These are phyloP conservation scores for Aspidapion aeneum DNA, from an alignment of 2,888 invertebrate genomes.

Conservation along the genomic window DNA sequence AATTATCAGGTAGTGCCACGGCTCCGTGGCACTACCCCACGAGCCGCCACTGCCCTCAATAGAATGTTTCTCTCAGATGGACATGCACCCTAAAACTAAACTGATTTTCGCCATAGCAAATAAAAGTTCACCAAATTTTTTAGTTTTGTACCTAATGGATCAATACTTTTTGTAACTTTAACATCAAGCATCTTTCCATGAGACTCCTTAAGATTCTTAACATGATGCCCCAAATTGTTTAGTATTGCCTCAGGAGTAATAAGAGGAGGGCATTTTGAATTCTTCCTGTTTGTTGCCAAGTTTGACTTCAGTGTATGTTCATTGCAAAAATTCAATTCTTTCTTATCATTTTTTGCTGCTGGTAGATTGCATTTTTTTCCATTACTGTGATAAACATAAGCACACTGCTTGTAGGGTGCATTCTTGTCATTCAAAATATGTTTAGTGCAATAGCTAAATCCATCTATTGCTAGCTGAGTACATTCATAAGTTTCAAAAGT, in stretches of 20 bases:
- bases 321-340: constrained; percentile 64
- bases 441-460: constrained; percentile 71
- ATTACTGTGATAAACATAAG: constrained; percentile 62
- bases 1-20: too few relatives aligned
- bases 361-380: constrained; percentile 76
- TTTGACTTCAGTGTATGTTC: constrained; percentile 67
- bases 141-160: constrained; percentile 57
- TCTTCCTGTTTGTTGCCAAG: constrained; percentile 58
- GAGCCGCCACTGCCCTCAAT: too few relatives aligned
- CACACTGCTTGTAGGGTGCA: constrained; percentile 83
- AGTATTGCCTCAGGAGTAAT: constrained; percentile 65
- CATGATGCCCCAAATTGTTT: constrained; percentile 62
- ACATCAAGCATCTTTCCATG: constrained; percentile 50
- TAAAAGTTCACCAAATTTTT: too few relatives aligned
- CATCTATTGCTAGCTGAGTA: constrained; percentile 62
- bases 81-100: too few relatives aligned
- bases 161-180: constrained; percentile 48
- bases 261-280: constrained; percentile 58
- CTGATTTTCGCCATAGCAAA: too few relatives aligned
- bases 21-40: too few relatives aligned
- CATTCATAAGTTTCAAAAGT: constrained; percentile 65
- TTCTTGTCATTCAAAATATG: constrained; percentile 82
- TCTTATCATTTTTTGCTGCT: constrained; percentile 69
- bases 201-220: constrained; percentile 43
- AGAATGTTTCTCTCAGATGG: too few relatives aligned